Base-by-base conservation (phyloP, 1,140 invertebrate species). In the Fopius arisanus region DNA sequence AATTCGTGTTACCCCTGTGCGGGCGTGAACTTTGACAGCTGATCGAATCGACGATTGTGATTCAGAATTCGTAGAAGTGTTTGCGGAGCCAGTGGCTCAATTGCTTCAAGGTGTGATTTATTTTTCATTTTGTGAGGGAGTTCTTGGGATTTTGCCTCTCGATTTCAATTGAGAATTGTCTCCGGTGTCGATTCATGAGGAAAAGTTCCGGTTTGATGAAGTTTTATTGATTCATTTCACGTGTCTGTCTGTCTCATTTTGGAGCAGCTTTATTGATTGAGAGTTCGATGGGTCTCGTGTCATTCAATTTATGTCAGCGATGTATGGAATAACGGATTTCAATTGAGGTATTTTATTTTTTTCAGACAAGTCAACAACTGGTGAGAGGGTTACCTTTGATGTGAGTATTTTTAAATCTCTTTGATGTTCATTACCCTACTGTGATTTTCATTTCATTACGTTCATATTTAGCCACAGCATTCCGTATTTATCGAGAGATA, bases 1-100 rank as follows among this genome's bases (percentile, higher is more conserved):
- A 65, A 29, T 65, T 37, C 4, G 21, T 5, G 54, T 3, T 12
- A 48, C 12, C 28, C 41, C 16, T 14, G 26, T 29, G 33, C 70
- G 66, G 40, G 74, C 59, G 70, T 75, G 70, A 75, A 75, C 74
- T 75, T 72, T 75, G 74, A 75, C 74, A 75, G 74, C 66, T 75
- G 70, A 75, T 68, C 6, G 40, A 43, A 40, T 37, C n/a, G n/a
- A n/a, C 23, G 12, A 33, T n/a, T 62, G 9, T 72, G 41, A 72
- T 75, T 75, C 51, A 68, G 37, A 40, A 54, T 67, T 54, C 73
- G 16, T 43, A 54, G 31, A 70, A 74, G 63, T 51, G 68, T 43
- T 41, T 6, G 21, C 12, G 43, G n/a, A 51, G n/a, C 3, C 33
- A 37, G 33, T 37, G 33, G 33, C 12, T 37, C 7, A 37, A 37